Percentiles rank a stretch among this genome's conserved stretches.
phyloP scores from a whole-genome alignment of 1,140 invertebrate genomes.

The Homarus americanus region DNA sequence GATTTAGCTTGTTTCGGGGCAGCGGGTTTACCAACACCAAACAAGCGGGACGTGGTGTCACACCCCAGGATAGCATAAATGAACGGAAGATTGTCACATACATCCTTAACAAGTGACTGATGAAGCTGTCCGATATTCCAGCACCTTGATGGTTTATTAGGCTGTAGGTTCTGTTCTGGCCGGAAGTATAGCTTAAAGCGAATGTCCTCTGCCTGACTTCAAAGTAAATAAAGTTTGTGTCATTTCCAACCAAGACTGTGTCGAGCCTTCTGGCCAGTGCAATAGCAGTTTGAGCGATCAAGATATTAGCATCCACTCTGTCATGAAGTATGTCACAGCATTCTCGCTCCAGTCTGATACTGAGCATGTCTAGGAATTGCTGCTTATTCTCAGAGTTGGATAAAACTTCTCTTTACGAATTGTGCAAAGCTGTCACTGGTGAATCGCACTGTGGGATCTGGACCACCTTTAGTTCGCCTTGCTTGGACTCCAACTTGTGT shows the following conservation, averaged over 20 bases:
- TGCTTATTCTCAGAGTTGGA: constrained; percentile 3
- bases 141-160: neutral
- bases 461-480: neutral
- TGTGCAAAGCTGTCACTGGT: constrained; percentile 8
- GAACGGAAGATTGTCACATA: neutral
- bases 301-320: constrained; percentile 1
- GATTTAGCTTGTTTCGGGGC: no score
- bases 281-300: neutral
- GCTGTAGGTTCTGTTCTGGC: neutral
- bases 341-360: neutral
- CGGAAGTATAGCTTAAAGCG: no score
- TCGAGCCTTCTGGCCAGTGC: neutral
- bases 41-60: no score
- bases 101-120: neutral
- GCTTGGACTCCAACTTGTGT: neutral
- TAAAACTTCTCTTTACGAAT: neutral
- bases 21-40: no score
- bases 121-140: neutral
- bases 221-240: neutral
- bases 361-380: neutral
- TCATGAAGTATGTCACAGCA: neutral
- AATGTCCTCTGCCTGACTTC: constrained; percentile 1
- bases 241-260: constrained; percentile 4
- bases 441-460: neutral
- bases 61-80: no score